These are phyloP conservation scores for Polydrusus tereticollis DNA, from an alignment of 2,888 invertebrate species.

Conservation along the genomic window DNA sequence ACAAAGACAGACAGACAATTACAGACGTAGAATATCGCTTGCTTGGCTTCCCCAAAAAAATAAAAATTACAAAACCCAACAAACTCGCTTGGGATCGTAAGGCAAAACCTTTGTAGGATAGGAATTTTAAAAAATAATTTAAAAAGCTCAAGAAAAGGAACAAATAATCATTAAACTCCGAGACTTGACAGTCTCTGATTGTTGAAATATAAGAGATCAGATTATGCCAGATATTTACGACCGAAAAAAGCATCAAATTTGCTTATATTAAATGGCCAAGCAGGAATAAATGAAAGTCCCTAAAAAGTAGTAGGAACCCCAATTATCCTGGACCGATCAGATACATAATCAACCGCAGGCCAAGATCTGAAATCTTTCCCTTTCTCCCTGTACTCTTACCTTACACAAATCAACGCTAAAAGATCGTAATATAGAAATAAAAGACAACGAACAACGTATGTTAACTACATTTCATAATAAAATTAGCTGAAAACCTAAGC, in stretches of 20 bases:
- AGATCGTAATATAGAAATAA: slow-evolving; percentile 40
- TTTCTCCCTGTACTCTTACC: slow-evolving; percentile 67
- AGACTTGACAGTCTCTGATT: slow-evolving; percentile 64
- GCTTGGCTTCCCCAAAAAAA: slow-evolving; percentile 51
- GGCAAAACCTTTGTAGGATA: slow-evolving; percentile 61
- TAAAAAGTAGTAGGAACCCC: slow-evolving; percentile 53
- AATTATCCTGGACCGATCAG: neutral
- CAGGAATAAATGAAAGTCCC: slow-evolving; percentile 35
- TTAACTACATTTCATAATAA: slow-evolving; percentile 24
- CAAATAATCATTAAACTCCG: slow-evolving; percentile 57
- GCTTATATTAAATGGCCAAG: neutral
- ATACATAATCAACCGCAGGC: slow-evolving; percentile 35
- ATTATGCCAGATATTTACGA: slow-evolving; percentile 52
- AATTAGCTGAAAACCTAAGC: slow-evolving; percentile 18
- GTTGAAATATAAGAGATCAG: slow-evolving; percentile 58
- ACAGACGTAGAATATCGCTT: slow-evolving; percentile 52
- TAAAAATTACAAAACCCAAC: slow-evolving; percentile 60
- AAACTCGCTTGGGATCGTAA: slow-evolving; percentile 62
- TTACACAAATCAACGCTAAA: slow-evolving; percentile 51
- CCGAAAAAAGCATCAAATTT: neutral
- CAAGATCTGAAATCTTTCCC: slow-evolving; percentile 63
- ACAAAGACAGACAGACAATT: slow-evolving; percentile 10
- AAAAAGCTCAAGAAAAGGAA: slow-evolving; percentile 38
- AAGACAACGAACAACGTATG: slow-evolving; percentile 12
- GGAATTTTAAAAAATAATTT: slow-evolving; percentile 55